These are phyloP conservation scores for Ramphastos sulfuratus DNA, from an alignment of 2,113 vertebrate species.

Conservation along the genomic window DNA sequence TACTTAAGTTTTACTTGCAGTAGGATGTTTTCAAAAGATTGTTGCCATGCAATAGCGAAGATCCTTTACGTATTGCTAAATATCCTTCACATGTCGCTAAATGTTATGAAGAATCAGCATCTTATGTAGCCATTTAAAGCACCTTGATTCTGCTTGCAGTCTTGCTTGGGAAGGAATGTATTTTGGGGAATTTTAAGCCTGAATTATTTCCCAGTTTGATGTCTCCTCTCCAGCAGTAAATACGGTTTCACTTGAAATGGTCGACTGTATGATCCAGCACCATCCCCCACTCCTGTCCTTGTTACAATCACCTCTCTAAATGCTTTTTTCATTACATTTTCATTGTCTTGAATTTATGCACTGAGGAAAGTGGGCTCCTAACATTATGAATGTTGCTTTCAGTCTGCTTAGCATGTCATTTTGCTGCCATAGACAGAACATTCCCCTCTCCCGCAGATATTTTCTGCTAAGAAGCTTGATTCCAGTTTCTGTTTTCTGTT, in stretches of 20 bases:
- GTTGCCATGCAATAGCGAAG: neutral
- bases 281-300: neutral
- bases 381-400: slow-evolving; percentile 21
- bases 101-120: neutral
- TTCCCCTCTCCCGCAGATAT: neutral
- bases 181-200: neutral
- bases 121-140: neutral
- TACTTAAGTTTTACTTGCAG: neutral
- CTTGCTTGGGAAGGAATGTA: neutral
- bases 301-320: slow-evolving; percentile 50
- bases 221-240: neutral
- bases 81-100: neutral
- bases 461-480: neutral
- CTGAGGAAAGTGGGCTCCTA: slow-evolving; percentile 16
- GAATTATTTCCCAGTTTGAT: neutral
- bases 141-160: neutral
- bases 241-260: neutral
- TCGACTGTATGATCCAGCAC: neutral
- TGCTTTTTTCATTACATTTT: slow-evolving; percentile 40
- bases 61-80: neutral
- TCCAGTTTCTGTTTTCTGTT: slow-evolving; percentile 28
- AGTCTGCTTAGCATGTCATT: neutral
- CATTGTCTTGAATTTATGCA: slow-evolving; percentile 49
- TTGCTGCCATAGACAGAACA: neutral
- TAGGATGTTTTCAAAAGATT: neutral